Conservation (phyloP, 2,888 invertebrate genomes). For the Diaphora mendica region DNA sequence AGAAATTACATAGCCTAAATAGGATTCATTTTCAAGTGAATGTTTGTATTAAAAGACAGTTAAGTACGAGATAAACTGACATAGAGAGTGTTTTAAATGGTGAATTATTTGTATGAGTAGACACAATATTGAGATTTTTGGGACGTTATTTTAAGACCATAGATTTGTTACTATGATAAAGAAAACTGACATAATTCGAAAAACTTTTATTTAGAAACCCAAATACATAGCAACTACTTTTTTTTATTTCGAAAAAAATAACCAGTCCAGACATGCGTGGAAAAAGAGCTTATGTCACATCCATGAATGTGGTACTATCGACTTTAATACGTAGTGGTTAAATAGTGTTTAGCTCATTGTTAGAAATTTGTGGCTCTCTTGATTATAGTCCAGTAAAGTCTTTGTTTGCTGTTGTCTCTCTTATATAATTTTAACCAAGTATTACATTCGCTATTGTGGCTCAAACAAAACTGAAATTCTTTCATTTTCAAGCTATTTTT, state of each 20-base stretch:
- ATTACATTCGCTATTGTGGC: neutral
- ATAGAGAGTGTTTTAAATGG: no score
- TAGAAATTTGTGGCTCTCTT: neutral
- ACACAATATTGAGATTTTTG: neutral
- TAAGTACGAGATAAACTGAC: no score
- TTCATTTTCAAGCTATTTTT: neutral
- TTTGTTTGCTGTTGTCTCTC: neutral
- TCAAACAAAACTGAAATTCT: conserved; percentile 1
- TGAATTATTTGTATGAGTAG: no score
- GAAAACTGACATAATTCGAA: no score
- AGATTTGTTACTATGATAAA: neutral
- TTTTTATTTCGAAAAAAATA: neutral
- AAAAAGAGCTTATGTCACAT: neutral
- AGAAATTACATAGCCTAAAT: neutral
- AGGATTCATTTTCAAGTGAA: neutral
- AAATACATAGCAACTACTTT: neutral
- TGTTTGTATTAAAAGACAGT: neutral
- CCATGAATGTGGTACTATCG: neutral
- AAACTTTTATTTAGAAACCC: neutral
- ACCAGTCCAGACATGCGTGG: neutral
- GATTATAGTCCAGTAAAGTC: neutral
- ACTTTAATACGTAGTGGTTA: neutral
- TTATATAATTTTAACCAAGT: neutral
- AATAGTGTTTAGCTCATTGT: neutral
- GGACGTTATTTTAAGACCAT: neutral